Percentiles rank a stretch among this genome's conserved stretches.
Conservation (phyloP, 2,113 vertebrate genomes). For the Motacilla alba region DNA sequence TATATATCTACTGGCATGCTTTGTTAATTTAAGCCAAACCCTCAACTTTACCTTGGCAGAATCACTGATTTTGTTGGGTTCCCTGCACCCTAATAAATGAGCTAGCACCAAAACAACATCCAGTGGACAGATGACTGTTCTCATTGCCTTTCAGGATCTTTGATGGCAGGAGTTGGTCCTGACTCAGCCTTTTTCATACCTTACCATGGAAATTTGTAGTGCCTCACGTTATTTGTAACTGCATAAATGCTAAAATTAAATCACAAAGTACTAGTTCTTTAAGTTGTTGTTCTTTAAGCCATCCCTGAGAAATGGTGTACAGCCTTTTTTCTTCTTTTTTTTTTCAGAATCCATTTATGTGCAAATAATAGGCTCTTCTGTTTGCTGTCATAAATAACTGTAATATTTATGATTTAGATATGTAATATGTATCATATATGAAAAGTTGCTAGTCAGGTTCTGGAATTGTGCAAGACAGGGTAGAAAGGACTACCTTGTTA, state of each 20-base stretch:
- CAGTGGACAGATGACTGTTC: not conserved
- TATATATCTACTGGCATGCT: slow-evolving; percentile 39
- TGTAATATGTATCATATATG: not conserved
- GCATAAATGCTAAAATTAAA: slow-evolving; percentile 16
- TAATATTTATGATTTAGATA: not conserved
- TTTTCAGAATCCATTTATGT: not conserved
- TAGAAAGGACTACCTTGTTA: not conserved
- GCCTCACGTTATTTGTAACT: not conserved
- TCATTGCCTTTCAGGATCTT: not conserved
- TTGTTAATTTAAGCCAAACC: slow-evolving; percentile 44
- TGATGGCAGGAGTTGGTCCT: not conserved
- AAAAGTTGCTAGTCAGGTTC: not conserved
- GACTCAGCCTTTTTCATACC: slow-evolving; percentile 26
- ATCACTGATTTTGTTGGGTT: slow-evolving; percentile 40
- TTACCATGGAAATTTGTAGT: not conserved
- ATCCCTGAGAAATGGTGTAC: not conserved
- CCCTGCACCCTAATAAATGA: slow-evolving; percentile 21
- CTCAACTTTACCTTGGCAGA: slow-evolving; percentile 54
- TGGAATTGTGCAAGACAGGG: not conserved
- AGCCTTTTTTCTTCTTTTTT: not conserved
- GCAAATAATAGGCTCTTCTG: not conserved
- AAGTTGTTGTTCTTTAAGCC: not conserved
- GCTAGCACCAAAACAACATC: slow-evolving; percentile 13
- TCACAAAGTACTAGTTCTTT: not conserved
- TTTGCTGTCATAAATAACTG: not conserved